Base-by-base conservation (phyloP, 2,113 vertebrate species). In the Struthidea cinerea region DNA sequence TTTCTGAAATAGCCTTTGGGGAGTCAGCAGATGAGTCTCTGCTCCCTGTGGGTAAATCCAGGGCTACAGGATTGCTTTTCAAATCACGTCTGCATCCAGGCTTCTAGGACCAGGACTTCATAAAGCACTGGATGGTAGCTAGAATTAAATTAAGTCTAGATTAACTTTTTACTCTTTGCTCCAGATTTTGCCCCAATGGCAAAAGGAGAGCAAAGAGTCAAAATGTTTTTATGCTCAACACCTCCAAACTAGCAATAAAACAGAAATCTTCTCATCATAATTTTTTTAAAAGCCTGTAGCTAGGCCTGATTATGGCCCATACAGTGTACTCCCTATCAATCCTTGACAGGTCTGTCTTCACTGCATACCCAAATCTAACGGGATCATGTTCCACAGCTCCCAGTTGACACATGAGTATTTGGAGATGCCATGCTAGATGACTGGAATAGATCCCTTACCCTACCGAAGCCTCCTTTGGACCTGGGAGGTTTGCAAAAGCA, bases 1-100 rank as follows among this genome's bases (percentile, higher is more conserved):
- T 82, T 70, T 97, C 87, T 76, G 75, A 95, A 97, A 91, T 63
- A 79, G 52, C 23, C 49, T 76, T 94, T 79, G 35, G 73, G 21
- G 69, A 90, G 56, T 53, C 67, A 39, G 35, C 56, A 59, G 82
- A 63, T 2, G 8, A 87, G 41, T 53, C 26, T 81, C 35, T 49
- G 13, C 10, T 75, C 41, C 6, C 32, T 56, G 26, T 0, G 49
- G 8, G 3, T 61, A 90, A 83, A 47, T 53, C 53, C 74, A 47
- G 61, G 39, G 57, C 42, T 82, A 50, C 1, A 8, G 56, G 28
- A 60, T 53, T 75, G 8, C 5, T 83, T 95, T 96, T 56, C 1
- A 3, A 35, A 37, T 27, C 0, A 0, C 7, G 3, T 49, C n/a
- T 86, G 44, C 47, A 33, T 39, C 57, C 55, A 76, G 61, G 22